Percentiles rank a stretch among this genome's conserved stretches.
These are phyloP conservation scores for Samia ricini DNA, from an alignment of 1,140 invertebrate genomes.

Conservation along the genomic window DNA sequence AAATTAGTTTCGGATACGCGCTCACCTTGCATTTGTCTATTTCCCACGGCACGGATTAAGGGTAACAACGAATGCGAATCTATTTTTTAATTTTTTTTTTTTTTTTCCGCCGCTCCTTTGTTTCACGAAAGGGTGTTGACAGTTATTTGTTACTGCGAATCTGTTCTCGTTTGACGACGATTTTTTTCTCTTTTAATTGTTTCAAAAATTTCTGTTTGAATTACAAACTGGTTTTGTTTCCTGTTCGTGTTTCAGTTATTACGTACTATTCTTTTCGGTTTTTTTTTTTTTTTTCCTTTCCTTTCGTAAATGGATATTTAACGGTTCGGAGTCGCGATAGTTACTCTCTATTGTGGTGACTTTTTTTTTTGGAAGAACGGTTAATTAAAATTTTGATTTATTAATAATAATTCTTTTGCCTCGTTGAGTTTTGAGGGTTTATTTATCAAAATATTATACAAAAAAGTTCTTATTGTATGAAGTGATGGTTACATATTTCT, in stretches of 20 bases:
- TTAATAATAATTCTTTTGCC: constrained; percentile 54
- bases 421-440: constrained; percentile 43
- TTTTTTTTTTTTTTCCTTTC: constrained; percentile 35
- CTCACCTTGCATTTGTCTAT: constrained; percentile 71
- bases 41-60: constrained; percentile 74
- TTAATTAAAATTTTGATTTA: constrained; percentile 75
- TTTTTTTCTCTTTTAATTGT: constrained; percentile 57
- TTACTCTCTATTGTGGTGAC: constrained; percentile 66
- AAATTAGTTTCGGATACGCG: constrained; percentile 72
- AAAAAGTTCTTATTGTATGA: constrained; percentile 15
- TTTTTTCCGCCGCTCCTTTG: constrained; percentile 43
- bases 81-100: constrained; percentile 68
- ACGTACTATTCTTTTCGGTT: constrained; percentile 52
- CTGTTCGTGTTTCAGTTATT: constrained; percentile 60
- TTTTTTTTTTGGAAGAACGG: constrained; percentile 52
- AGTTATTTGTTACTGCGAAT: constrained; percentile 74
- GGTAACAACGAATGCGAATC: constrained; percentile 61
- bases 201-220: constrained; percentile 60
- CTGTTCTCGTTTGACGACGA: constrained; percentile 46
- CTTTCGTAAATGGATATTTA: constrained; percentile 63
- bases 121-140: constrained; percentile 77
- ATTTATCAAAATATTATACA: constrained; percentile 45
- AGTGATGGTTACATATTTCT: not conserved
- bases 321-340: constrained; percentile 60
- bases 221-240: constrained; percentile 65